Percentiles rank a stretch among this genome's conserved stretches.
Evolutionary conservation across 2,888 invertebrate genomes (phyloP).

Genomic region (Pachycephus smyrnensis): DNA sequence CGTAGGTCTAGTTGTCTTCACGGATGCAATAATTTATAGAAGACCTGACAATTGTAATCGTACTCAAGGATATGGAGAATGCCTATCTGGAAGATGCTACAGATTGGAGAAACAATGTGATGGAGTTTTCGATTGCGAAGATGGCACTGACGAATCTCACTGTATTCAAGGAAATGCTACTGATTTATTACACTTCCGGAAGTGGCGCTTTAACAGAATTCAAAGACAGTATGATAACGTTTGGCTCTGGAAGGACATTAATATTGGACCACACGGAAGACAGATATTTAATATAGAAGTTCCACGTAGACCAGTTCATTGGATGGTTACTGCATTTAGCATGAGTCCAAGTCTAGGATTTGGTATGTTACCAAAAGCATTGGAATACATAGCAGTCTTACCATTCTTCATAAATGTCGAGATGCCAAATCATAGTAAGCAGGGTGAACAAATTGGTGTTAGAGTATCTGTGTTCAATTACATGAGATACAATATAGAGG

Average conservation of each 20-base stretch:
- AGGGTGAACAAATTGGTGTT: constrained; percentile 94
- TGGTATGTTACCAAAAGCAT: constrained; percentile 84
- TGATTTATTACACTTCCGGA: constrained; percentile 80
- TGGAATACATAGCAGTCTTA: constrained; percentile 89
- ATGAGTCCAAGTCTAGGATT: constrained; percentile 89
- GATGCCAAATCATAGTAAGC: constrained; percentile 84
- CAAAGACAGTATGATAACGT: constrained; percentile 93
- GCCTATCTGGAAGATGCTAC: constrained; percentile 86
- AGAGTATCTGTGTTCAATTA: constrained; percentile 95
- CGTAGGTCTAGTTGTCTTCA: constrained; percentile 89
- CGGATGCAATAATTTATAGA: constrained; percentile 84
- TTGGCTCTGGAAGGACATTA: constrained; percentile 95
- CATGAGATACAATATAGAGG: constrained; percentile 85
- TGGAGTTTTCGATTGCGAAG: constrained; percentile 81
- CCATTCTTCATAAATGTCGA: constrained; percentile 97
- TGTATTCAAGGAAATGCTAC: constrained; percentile 75
- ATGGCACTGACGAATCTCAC: constrained; percentile 86
- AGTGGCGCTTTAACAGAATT: constrained; percentile 87
- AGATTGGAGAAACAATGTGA: constrained; percentile 82
- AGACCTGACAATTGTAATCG: constrained; percentile 78
- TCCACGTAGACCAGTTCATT: constrained; percentile 86
- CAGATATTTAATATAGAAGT: constrained; percentile 88
- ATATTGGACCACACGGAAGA: constrained; percentile 92
- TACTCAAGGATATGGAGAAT: constrained; percentile 81
- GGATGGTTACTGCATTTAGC: constrained; percentile 94